phyloP scores from a whole-genome alignment of 2,888 invertebrate genomes.

The Drosophila dives region DNA sequence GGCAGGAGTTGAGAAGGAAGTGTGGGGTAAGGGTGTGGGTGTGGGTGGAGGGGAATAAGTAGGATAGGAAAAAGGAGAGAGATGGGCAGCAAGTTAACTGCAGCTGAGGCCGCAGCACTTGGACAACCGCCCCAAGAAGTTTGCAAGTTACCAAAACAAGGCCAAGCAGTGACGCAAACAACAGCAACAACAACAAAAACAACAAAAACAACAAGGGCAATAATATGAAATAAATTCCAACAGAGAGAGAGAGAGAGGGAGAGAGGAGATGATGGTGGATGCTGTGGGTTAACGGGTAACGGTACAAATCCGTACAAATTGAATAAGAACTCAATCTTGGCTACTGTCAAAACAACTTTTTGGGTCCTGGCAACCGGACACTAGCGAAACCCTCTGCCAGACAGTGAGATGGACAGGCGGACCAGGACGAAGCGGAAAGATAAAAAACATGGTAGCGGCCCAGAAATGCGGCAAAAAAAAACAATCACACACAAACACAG shows the following conservation, averaged over 20 bases:
- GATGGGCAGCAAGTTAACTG: constrained; percentile 67
- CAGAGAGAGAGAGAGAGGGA: constrained; percentile 15
- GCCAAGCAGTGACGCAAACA: constrained; percentile 60
- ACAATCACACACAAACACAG: constrained; percentile 2
- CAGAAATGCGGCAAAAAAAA: constrained; percentile 24
- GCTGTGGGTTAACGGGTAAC: constrained; percentile 20
- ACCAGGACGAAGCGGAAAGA: constrained; percentile 42
- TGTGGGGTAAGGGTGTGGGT: not conserved
- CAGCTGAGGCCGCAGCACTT: constrained; percentile 65
- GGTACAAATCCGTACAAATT: constrained; percentile 74
- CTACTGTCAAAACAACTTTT: constrained; percentile 74
- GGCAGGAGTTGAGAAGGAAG: not conserved
- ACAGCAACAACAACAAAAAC: constrained; percentile 19
- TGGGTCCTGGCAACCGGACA: constrained; percentile 50
- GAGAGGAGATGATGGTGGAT: not conserved
- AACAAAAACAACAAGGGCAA: constrained; percentile 39
- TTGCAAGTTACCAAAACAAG: constrained; percentile 69
- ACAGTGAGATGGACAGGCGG: constrained; percentile 7
- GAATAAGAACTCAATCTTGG: constrained; percentile 79
- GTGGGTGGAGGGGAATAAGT: not conserved
- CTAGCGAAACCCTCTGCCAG: constrained; percentile 18
- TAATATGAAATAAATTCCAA: constrained; percentile 76
- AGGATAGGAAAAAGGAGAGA: not conserved
- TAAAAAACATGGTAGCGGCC: constrained; percentile 37
- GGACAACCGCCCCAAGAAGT: constrained; percentile 46